phyloP scores from a whole-genome alignment of 1,140 invertebrate genomes.

The Zaprionus africanus region DNA sequence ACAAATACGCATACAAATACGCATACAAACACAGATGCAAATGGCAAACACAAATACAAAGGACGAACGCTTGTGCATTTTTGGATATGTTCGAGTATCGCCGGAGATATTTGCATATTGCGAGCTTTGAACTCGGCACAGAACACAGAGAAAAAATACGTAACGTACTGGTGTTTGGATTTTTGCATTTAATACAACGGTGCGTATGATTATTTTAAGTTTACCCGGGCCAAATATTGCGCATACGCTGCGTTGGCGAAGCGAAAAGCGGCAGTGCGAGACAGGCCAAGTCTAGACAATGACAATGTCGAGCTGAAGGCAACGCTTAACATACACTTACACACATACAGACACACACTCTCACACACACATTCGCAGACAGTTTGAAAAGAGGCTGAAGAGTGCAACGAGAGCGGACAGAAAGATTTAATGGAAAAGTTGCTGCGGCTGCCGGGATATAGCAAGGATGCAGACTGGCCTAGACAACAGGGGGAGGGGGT shows the following conservation, averaged over 20 bases:
- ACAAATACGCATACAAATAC: conserved; percentile 14
- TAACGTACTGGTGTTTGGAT: not conserved
- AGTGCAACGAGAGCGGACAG: conserved; percentile 36
- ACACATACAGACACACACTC: conserved; percentile 21
- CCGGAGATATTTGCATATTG: conserved; percentile 24
- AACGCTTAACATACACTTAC: conserved; percentile 37
- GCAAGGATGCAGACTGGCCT: conserved; percentile 38
- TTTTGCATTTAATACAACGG: conserved; percentile 49
- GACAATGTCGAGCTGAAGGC: conserved; percentile 62
- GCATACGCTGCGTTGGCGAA: conserved; percentile 50
- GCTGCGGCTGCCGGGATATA: conserved; percentile 49
- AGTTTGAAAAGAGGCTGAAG: conserved; percentile 12
- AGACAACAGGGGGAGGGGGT: not conserved
- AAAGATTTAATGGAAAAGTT: conserved; percentile 79
- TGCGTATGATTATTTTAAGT: conserved; percentile 79
- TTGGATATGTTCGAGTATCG: conserved; percentile 26
- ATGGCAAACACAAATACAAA: conserved; percentile 28
- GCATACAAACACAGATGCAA: conserved; percentile 12
- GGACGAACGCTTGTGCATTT: conserved; percentile 29
- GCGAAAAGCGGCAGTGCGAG: not conserved
- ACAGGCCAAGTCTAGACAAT: conserved; percentile 67
- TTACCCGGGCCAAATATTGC: conserved; percentile 67
- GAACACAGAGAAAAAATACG: conserved; percentile 5
- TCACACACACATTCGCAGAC: conserved; percentile 5
- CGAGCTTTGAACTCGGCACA: conserved; percentile 35